Conservation (phyloP, 2,797 vertebrate species). For the Poeciliopsis infans region DNA sequence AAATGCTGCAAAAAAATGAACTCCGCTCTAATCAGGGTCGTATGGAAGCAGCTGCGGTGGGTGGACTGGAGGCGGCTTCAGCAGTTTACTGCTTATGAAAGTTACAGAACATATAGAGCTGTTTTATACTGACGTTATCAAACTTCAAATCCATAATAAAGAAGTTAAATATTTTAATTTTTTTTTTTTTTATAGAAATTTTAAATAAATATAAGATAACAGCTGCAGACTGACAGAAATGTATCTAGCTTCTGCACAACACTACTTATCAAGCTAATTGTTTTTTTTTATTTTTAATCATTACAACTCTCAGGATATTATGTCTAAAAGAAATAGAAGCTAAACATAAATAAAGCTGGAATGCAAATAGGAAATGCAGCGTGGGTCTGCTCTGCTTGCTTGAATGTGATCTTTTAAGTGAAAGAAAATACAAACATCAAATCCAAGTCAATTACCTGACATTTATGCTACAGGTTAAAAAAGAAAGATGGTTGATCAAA, state of each 20-base stretch:
- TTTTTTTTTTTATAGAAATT: not conserved
- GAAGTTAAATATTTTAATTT: not conserved
- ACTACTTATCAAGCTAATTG: not conserved
- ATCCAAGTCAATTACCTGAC: not conserved
- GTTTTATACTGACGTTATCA: not conserved
- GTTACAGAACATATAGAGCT: not conserved
- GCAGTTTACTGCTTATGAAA: not conserved
- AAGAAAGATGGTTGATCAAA: not conserved
- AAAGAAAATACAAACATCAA: not conserved
- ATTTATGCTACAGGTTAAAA: not conserved
- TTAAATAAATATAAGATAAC: not conserved
- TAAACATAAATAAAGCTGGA: not conserved
- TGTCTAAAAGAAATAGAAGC: not conserved
- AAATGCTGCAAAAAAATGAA: not conserved
- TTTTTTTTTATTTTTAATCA: not conserved
- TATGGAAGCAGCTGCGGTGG: not conserved
- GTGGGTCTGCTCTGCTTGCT: not conserved
- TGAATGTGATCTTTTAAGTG: not conserved
- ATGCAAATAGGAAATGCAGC: not conserved
- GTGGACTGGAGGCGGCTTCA: not conserved
- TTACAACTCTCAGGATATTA: not conserved
- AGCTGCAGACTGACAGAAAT: not conserved
- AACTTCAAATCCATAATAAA: not conserved
- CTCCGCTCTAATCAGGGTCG: not conserved
- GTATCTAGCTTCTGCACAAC: not conserved